These are phyloP conservation scores for Bombus cullumanus DNA, from an alignment of 1,140 invertebrate species.

Conservation along the genomic window DNA sequence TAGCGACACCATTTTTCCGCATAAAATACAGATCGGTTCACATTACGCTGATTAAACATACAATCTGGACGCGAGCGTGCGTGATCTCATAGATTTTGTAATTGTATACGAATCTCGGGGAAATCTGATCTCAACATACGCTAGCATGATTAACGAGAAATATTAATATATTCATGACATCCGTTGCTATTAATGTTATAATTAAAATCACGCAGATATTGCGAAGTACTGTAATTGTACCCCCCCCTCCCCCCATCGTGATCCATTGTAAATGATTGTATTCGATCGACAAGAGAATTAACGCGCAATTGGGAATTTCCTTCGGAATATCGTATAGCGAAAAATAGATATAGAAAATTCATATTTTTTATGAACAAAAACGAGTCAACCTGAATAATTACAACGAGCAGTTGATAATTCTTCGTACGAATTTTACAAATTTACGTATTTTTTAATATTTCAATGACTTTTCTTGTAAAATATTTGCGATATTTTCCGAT, in stretches of 20 bases:
- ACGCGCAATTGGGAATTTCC: no score
- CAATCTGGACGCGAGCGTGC: not conserved
- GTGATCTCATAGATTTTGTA: constrained; percentile 22
- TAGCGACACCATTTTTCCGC: not conserved
- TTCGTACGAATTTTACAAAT: not conserved
- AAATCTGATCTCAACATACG: constrained; percentile 9
- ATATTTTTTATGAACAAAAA: no score
- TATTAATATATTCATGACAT: constrained; percentile 19
- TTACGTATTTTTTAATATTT: no score
- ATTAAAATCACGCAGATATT: not conserved
- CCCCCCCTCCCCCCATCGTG: no score
- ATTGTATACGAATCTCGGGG: constrained; percentile 3
- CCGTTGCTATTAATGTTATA: constrained; percentile 14
- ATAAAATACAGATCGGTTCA: constrained; percentile 2
- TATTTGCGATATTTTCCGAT: no score
- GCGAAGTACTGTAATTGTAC: not conserved
- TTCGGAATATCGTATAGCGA: no score
- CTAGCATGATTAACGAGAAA: constrained; percentile 1
- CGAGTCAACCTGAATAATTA: not conserved
- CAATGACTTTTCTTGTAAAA: no score
- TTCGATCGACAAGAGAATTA: not conserved
- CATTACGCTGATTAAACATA: constrained; percentile 17
- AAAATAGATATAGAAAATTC: no score
- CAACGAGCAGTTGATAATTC: not conserved
- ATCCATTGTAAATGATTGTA: not conserved